A percentile compares a stretch with the other conserved stretches of the same genome.
These are phyloP conservation scores for Limnodromus scolopaceus DNA, from an alignment of 2,797 vertebrate species.

Conservation along the genomic window DNA sequence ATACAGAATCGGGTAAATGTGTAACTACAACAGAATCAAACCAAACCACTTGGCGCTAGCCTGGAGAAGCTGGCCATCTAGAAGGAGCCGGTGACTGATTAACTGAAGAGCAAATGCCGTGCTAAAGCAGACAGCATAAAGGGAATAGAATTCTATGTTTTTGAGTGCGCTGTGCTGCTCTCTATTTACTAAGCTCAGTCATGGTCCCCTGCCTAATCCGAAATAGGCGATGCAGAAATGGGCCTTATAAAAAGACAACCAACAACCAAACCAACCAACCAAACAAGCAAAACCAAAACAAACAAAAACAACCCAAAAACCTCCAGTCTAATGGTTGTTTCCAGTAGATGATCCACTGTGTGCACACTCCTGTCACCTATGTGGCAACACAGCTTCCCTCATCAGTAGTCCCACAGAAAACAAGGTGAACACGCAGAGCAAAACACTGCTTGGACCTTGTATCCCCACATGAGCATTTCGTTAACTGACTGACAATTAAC, in stretches of 20 bases:
- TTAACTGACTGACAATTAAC: background rate
- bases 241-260: background rate
- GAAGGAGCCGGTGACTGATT: background rate
- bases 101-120: background rate
- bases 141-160: background rate
- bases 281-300: background rate
- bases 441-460: background rate
- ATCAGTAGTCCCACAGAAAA: background rate
- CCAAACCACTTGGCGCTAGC: background rate
- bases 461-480: background rate
- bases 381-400: background rate
- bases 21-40: background rate
- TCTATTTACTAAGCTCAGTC: background rate
- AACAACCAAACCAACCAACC: background rate
- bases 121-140: background rate
- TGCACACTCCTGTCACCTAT: background rate
- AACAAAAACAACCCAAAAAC: background rate
- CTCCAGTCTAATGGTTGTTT: background rate
- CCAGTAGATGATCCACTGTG: background rate
- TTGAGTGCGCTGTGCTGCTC: background rate
- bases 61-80: background rate
- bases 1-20: background rate
- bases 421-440: background rate
- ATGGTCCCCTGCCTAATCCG: rapidly evolving
- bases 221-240: background rate